Base-by-base conservation (phyloP, 2,797 vertebrate species). In the Coregonus suidteri region DNA sequence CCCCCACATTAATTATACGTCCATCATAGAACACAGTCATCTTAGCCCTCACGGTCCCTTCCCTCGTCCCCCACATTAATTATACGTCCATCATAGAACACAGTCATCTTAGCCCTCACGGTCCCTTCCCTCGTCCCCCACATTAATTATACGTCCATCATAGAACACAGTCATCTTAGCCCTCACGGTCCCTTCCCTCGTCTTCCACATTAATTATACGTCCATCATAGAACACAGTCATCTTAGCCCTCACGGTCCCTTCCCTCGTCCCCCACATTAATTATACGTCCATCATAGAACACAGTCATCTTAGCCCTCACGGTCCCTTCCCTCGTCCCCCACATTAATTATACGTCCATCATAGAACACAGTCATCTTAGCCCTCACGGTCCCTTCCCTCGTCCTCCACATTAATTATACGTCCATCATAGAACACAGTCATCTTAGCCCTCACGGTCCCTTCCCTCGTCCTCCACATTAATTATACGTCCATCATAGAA, bases 191-290 rank as follows among this genome's bases (percentile, higher is more conserved):
- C 74, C 0, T 56, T 18, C 25, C 52, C 14, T n/a, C 54, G 0
- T 83, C 86, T 80, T 77, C 81, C 82, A 82, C 85, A 88, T 88
- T 88, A 90, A 92, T 92, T 90, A 91, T 85, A 85, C 47, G 16
- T 52, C 84, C 82, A 71, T 85, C 75, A 82, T 85, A 84, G 83
- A 79, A 81, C 82, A 82, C 81, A 71, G 85, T 75, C 64, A 84
- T 65, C 74, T 84, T 79, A 78, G 64, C 1, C 16, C 81, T 53
- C 31, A 68, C 76, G 65, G 78, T 80, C 76, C 74, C 0, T 56
- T 18, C 25, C 52, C 14, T n/a, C 54, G 0, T 83, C 86, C 81
- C 77, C 81, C 82, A 82, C 85, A 88, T 88, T 88, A 90, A 92
- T 92, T 90, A 91, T 85, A 85, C 47, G 16, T 52, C 84, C 82